Evolutionary conservation across 2,888 invertebrate genomes (phyloP).

Genomic region (Monoplex corrugatus): DNA sequence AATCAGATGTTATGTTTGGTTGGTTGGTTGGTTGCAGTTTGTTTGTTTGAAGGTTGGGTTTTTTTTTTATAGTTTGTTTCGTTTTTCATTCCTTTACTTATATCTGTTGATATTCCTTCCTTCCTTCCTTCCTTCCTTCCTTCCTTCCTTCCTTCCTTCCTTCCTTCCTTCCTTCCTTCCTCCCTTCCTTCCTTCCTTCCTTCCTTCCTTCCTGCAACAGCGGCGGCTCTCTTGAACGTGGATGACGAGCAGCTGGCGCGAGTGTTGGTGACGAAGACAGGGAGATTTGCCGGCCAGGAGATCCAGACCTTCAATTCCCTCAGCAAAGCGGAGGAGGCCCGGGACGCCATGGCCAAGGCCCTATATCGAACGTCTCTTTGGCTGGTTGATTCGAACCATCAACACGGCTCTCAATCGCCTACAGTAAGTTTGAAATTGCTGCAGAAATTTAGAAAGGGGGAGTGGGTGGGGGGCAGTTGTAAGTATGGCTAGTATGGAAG

Average conservation of each 20-base stretch:
- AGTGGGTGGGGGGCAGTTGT: too few species aligned
- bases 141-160: background rate
- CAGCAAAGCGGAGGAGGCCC: slow-evolving; percentile 75
- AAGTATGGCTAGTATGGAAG: too few species aligned
- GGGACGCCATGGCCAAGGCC: slow-evolving; percentile 82
- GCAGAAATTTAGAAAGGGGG: too few species aligned
- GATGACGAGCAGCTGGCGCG: slow-evolving; percentile 59
- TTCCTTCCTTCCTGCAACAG: slow-evolving; percentile 49
- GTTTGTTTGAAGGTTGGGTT: too few species aligned
- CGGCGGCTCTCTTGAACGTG: slow-evolving; percentile 60
- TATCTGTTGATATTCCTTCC: background rate
- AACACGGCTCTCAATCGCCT: slow-evolving; percentile 80
- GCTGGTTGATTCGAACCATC: slow-evolving; percentile 82
- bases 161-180: background rate
- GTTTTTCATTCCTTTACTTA: too few species aligned
- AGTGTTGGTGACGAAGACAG: slow-evolving; percentile 60
- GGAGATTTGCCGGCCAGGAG: slow-evolving; percentile 60
- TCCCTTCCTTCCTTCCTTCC: background rate
- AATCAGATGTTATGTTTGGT: too few species aligned
- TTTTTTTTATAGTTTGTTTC: too few species aligned
- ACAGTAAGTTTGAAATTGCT: slow-evolving; percentile 50
- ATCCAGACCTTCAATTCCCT: slow-evolving; percentile 66
- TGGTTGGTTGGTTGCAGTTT: too few species aligned
- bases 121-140: background rate
- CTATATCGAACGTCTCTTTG: slow-evolving; percentile 82